Conservation (phyloP, 2,888 invertebrate genomes). For the Abrostola triplasia region DNA sequence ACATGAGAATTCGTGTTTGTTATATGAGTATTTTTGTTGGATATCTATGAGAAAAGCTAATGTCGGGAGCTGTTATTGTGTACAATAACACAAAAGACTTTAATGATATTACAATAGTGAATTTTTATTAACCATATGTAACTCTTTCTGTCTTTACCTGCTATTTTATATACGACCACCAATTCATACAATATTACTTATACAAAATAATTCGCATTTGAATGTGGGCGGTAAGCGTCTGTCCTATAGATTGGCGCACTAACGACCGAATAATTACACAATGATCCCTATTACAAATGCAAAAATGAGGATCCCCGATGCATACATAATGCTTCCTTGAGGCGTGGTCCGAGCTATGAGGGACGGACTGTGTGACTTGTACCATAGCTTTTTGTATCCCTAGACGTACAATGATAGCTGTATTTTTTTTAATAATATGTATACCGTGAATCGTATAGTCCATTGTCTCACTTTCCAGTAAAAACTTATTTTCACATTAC, state of each 20-base stretch:
- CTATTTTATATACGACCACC: neutral
- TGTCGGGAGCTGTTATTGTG: too few relatives aligned
- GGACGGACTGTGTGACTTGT: constrained; percentile 12
- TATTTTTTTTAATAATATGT: too few relatives aligned
- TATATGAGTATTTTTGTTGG: too few relatives aligned
- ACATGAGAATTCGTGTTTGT: too few relatives aligned
- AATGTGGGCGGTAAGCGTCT: constrained; percentile 61
- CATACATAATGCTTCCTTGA: constrained; percentile 77
- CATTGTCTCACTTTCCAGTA: too few relatives aligned
- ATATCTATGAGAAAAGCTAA: too few relatives aligned
- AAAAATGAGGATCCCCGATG: constrained; percentile 83
- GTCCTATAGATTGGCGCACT: constrained; percentile 77
- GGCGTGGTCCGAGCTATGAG: constrained; percentile 62
- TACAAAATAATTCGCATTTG: constrained; percentile 61
- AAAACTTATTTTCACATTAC: too few relatives aligned
- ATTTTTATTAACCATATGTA: too few relatives aligned
- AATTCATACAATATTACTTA: constrained; percentile 21
- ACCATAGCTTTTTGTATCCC: neutral
- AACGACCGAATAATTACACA: constrained; percentile 87
- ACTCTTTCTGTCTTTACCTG: neutral
- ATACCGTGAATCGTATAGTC: too few relatives aligned
- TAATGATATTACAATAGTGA: too few relatives aligned
- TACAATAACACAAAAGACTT: too few relatives aligned
- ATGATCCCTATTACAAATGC: constrained; percentile 86
- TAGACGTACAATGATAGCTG: too few relatives aligned